These are phyloP conservation scores for Dastarcus helophoroides DNA, from an alignment of 2,888 invertebrate genomes.

Conservation along the genomic window DNA sequence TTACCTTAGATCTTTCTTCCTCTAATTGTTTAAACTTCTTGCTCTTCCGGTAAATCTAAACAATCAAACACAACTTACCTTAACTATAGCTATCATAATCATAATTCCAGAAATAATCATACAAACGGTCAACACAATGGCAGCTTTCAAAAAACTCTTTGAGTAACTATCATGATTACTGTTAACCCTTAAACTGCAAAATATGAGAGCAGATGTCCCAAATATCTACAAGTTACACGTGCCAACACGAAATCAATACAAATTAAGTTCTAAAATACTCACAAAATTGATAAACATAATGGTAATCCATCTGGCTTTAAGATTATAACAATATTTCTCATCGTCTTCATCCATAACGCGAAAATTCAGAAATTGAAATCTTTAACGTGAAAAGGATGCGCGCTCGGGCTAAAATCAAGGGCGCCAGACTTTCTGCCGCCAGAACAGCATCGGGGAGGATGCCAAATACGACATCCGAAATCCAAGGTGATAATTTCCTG, in stretches of 20 bases:
- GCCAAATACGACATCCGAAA: no score
- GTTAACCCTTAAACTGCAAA: constrained; percentile 11
- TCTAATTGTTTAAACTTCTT: no score
- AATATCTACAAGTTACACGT: constrained; percentile 9
- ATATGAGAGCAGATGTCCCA: constrained; percentile 9
- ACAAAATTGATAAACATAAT: constrained; percentile 12
- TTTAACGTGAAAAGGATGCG: no score
- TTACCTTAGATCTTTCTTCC: no score
- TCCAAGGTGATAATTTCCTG: no score
- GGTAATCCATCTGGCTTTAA: constrained; percentile 11
- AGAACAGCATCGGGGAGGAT: no score
- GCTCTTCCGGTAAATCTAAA: no score
- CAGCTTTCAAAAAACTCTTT: constrained; percentile 10
- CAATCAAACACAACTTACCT: constrained; percentile 8
- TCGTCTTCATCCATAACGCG: no score
- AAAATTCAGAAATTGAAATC: no score
- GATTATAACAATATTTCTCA: constrained; percentile 9
- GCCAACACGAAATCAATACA: neutral
- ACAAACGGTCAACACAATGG: constrained; percentile 7
- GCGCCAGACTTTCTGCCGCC: no score
- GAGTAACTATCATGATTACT: constrained; percentile 10
- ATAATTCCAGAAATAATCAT: constrained; percentile 10
- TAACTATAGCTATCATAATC: constrained; percentile 9
- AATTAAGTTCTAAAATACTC: neutral
- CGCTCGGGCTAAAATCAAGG: no score